Base-by-base conservation (phyloP, 2,797 vertebrate genomes). In the Otus scops region DNA sequence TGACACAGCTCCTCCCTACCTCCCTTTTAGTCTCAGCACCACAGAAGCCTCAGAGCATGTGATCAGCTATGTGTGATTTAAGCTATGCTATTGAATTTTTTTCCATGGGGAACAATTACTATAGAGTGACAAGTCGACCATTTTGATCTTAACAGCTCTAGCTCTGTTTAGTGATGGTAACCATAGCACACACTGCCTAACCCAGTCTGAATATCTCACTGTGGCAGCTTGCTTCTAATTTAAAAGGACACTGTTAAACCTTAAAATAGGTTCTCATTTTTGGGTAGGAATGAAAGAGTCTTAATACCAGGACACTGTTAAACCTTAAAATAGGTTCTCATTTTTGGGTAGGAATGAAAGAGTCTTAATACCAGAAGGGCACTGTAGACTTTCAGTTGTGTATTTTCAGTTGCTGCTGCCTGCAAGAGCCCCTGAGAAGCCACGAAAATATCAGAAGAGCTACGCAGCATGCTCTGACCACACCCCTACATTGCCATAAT, bases 81-180 rank as follows among this genome's bases (percentile, higher is more conserved):
- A 95, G 84, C 20, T 54, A 68, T 67, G 81, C 83, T 90, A 89
- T 79, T 92, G 82, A 94, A 93, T 95, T 91, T 96, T 96, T 78
- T 85, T 87, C 80, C 68, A 93, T 21, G 15, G 90, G 64, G 91
- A 86, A 76, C 80, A 96, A 93, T 94, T 96, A 96, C 77, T 94
- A 24, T 5, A 80, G 88, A 87, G 68, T 92, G 91, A 84, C 87
- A 95, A 95, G 89, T 91, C 95, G 96, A 92, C 89, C 95, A 95
- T 94, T 95, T 96, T 95, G 94, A 92, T 96, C 47, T 63, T 54
- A 93, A 89, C 84, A 80, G 60, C 81, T 83, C 60, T 57, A 87
- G 90, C 90, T 89, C 76, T 92, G 75, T 83, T 96, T 92, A 69
- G 78, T 54, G 54, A 53, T 79, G 80, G 68, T 86, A 95, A 88